Percentiles rank a stretch among this genome's conserved stretches.
Evolutionary conservation across 2,888 invertebrate species (phyloP).

Genomic region (Chouioia cunea): DNA sequence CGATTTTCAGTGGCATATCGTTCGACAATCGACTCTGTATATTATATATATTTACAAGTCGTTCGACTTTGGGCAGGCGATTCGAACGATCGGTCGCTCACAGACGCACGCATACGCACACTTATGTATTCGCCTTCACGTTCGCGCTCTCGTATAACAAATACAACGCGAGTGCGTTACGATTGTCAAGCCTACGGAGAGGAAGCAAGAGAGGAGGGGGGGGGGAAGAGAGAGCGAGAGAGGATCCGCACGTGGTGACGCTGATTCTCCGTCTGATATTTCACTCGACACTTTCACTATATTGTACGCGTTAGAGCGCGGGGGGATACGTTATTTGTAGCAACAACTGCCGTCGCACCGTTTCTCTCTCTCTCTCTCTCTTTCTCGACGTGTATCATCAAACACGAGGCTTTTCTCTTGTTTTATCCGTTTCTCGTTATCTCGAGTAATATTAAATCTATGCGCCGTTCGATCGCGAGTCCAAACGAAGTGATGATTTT

Average conservation of each 20-base stretch:
- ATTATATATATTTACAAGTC: too few species aligned
- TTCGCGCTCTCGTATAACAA: too few species aligned
- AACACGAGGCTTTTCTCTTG: too few species aligned
- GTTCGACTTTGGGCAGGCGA: conserved; percentile 33
- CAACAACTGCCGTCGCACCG: too few species aligned
- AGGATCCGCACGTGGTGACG: not conserved
- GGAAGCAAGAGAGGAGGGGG: not conserved
- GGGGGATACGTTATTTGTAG: not conserved
- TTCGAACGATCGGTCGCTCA: conserved; percentile 34
- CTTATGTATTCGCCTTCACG: too few species aligned
- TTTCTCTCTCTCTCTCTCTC: conserved; percentile 38
- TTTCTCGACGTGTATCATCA: conserved; percentile 33
- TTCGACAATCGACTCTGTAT: too few species aligned
- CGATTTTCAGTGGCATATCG: conserved; percentile 65
- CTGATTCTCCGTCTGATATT: conserved; percentile 11
- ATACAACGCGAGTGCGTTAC: too few species aligned
- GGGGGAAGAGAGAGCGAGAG: not conserved
- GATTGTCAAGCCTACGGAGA: too few species aligned
- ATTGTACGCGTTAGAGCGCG: not conserved
- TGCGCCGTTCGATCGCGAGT: too few species aligned
- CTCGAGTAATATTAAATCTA: too few species aligned
- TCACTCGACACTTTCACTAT: conserved; percentile 20
- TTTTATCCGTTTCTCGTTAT: too few species aligned
- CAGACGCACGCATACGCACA: conserved; percentile 16
- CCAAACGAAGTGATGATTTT: too few species aligned